phyloP scores from a whole-genome alignment of 2,113 vertebrate species.

The human region GRCh38 chr4:95998001-95998500 shows the following conservation, averaged over 20 bases:
- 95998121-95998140: neutral
- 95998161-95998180: neutral
- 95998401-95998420: neutral
- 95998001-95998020: neutral
- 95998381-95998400: neutral
- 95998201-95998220: neutral
- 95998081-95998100: neutral
- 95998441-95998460: neutral
- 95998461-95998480: neutral
- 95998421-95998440: neutral
- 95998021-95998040: neutral
- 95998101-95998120: neutral
- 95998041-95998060: neutral
- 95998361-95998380: neutral
- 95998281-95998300: neutral
- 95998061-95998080: neutral
- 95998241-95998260: neutral
- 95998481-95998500: neutral
- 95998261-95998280: neutral
- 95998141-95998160: neutral
- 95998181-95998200: neutral
- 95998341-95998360: neutral
- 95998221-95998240: neutral
- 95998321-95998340: neutral
- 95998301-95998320: neutral